Percentiles rank a stretch among this genome's conserved stretches.
Evolutionary conservation across 1,140 invertebrate genomes (phyloP).

Genomic region (Calycopis cecrops): DNA sequence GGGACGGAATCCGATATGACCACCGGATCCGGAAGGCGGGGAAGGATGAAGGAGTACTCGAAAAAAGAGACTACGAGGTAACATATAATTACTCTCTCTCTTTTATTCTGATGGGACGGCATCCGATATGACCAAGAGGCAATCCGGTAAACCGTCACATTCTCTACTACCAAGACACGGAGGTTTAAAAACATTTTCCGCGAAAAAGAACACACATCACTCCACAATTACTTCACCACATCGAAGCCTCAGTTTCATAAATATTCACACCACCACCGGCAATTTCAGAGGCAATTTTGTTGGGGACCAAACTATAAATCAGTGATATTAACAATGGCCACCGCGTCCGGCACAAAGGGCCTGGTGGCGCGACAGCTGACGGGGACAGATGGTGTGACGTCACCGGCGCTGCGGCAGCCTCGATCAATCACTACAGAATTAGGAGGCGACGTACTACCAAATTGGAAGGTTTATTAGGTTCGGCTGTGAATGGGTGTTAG

Average conservation of each 20-base stretch:
- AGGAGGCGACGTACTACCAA: neutral
- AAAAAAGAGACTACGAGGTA: too few relatives aligned
- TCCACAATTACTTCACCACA: too few relatives aligned
- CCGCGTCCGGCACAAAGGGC: constrained; percentile 8
- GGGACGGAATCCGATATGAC: too few relatives aligned
- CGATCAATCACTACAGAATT: constrained; percentile 7
- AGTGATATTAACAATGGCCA: constrained; percentile 24
- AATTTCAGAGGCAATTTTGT: constrained; percentile 9
- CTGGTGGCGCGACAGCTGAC: constrained; percentile 15
- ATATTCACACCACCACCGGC: constrained; percentile 1
- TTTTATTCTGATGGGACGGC: too few relatives aligned
- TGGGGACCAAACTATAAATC: constrained; percentile 22
- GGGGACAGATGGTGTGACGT: constrained; percentile 25
- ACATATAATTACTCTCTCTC: too few relatives aligned
- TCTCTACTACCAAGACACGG: too few relatives aligned
- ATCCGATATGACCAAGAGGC: too few relatives aligned
- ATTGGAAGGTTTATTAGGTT: constrained; percentile 2
- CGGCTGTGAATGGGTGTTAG: neutral
- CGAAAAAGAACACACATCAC: too few relatives aligned
- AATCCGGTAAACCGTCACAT: too few relatives aligned
- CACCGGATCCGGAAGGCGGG: too few relatives aligned
- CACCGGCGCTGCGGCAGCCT: neutral
- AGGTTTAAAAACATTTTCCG: too few relatives aligned
- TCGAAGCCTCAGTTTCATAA: neutral
- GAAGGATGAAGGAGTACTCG: too few relatives aligned